These are phyloP conservation scores for Heliconius hewitsoni DNA, from an alignment of 1,140 invertebrate species.

Conservation along the genomic window DNA sequence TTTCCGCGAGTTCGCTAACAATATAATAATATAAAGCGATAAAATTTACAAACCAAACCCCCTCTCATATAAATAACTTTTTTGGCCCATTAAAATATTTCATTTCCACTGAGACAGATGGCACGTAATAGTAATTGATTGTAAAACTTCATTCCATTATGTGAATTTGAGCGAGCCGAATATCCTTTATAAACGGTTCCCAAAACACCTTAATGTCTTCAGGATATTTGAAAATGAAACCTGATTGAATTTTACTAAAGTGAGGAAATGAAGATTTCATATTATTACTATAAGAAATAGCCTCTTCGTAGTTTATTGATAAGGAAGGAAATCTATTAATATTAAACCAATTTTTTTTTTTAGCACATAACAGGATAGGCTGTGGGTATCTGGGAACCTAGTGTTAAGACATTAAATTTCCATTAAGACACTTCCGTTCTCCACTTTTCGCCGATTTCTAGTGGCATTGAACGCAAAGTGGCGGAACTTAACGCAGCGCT, in stretches of 20 bases:
- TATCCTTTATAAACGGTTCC: constrained; percentile 26
- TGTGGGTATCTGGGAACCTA: too few relatives aligned
- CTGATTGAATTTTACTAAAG: constrained; percentile 22
- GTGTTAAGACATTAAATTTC: too few relatives aligned
- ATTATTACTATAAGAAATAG: not conserved
- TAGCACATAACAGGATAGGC: too few relatives aligned
- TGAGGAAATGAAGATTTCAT: not conserved
- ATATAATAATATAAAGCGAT: not conserved
- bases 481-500: too few relatives aligned
- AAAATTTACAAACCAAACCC: not conserved
- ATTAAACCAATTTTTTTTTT: not conserved
- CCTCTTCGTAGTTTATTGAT: not conserved
- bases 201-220: constrained; percentile 22
- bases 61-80: not conserved
- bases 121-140: constrained; percentile 24
- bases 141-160: constrained; percentile 27
- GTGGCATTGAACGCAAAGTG: too few relatives aligned
- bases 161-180: constrained; percentile 17
- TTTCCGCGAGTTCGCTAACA: too few relatives aligned
- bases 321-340: not conserved
- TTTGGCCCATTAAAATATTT: not conserved
- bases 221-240: constrained; percentile 31
- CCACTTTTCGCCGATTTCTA: too few relatives aligned
- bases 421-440: too few relatives aligned
- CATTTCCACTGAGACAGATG: not conserved